Base-by-base conservation (phyloP, 2,888 invertebrate genomes). In the Argyra leucocephala region DNA sequence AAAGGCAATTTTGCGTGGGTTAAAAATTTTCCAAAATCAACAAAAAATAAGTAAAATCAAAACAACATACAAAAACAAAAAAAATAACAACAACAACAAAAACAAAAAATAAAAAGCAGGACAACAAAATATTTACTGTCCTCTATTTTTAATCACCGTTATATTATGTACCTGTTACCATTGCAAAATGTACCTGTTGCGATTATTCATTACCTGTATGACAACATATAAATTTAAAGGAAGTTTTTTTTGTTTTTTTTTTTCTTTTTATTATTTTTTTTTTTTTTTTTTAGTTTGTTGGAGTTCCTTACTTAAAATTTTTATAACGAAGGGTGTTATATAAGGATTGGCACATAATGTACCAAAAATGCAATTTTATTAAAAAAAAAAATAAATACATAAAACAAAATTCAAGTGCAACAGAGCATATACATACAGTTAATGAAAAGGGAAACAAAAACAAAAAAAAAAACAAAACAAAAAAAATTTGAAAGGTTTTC, bases 311-410 rank as follows among this genome's bases (percentile, higher is more conserved):
- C n/a, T n/a, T n/a, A n/a, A n/a, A n/a, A n/a, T n/a, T n/a, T n/a
- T n/a, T n/a, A n/a, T 64, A 60, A 59, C 22, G 66, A 48, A 68
- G 64, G 37, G 63, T 61, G 36, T 66, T 62, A 48, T n/a, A 48
- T 48, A 48, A 48, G 48, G 48, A 48, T 2, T 18, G 48, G 48
- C 48, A n/a, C n/a, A 48, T 48, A 48, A 48, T 48, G 48, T 48
- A 2, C 48, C 48, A n/a, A 48, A 48, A 48, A 18, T 48, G 18
- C 48, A 48, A 18, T 48, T 48, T 18, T 18, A 18, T 31, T 31
- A 31, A 31, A 5, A 10, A 31, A 31, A 31, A 10, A 31, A 31
- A 31, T 7, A 31, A 7, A 7, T 31, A 31, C 31, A 31, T 31
- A 10, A 31, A n/a, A n/a, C n/a, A n/a, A 31, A 31, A 31, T 48